Percentiles rank a stretch among this genome's conserved stretches.
phyloP scores from a whole-genome alignment of 2,797 vertebrate genomes.

The Hippoglossus hippoglossus region DNA sequence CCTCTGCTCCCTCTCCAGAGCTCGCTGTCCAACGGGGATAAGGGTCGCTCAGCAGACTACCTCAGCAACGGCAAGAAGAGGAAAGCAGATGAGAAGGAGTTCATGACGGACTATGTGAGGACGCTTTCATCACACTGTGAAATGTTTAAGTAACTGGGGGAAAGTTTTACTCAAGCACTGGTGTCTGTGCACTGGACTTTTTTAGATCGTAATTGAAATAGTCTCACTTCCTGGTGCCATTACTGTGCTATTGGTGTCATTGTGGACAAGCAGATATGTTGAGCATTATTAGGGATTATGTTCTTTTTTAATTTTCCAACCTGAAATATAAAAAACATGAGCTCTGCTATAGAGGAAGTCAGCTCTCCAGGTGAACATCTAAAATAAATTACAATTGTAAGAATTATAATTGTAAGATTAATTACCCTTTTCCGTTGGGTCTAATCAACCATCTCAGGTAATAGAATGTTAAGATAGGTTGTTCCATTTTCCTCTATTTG shows the following conservation, averaged over 20 bases:
- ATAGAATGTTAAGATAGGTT: slow-evolving; percentile 24
- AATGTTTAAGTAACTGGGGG: slow-evolving; percentile 43
- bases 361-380: slow-evolving; percentile 35
- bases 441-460: not conserved
- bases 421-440: not conserved
- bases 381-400: slow-evolving; percentile 20
- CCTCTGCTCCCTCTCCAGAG: slow-evolving; percentile 79
- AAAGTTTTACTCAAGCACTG: slow-evolving; percentile 29
- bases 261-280: slow-evolving; percentile 13
- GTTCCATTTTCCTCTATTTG: slow-evolving; percentile 13
- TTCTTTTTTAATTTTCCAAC: slow-evolving; percentile 17
- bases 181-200: slow-evolving; percentile 8
- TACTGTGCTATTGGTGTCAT: slow-evolving; percentile 3
- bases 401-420: too few relatives aligned
- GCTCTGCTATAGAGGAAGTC: slow-evolving; percentile 1
- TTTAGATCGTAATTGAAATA: slow-evolving; percentile 34
- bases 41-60: slow-evolving; percentile 89
- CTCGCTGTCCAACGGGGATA: slow-evolving; percentile 90
- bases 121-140: slow-evolving; percentile 16
- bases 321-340: slow-evolving; percentile 16
- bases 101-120: slow-evolving; percentile 92
- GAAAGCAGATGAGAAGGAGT: slow-evolving; percentile 93
- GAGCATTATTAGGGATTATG: slow-evolving; percentile 2
- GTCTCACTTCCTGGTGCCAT: slow-evolving; percentile 13
- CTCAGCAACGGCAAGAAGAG: slow-evolving; percentile 93